phyloP scores from a whole-genome alignment of 1,140 invertebrate species.

The Lepidurus arcticus region DNA sequence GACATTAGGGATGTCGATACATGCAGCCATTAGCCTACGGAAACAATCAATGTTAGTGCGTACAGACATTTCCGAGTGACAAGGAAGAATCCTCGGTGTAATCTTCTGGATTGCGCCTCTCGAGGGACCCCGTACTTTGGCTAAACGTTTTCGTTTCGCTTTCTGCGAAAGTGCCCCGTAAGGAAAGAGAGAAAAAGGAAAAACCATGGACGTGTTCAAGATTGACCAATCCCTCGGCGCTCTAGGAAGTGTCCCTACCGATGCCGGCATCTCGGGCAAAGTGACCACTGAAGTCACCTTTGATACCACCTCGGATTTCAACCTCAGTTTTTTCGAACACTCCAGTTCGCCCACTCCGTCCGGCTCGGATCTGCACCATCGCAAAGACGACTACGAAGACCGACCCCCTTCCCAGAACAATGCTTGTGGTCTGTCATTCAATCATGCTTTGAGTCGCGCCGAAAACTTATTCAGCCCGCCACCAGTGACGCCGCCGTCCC shows the following conservation, averaged over 20 bases:
- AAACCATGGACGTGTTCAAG: conserved; percentile 39
- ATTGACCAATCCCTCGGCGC: conserved; percentile 39
- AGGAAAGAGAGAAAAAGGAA: neutral
- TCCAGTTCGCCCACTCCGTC: conserved; percentile 37
- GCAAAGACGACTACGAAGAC: conserved; percentile 60
- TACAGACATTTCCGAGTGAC: too few species aligned
- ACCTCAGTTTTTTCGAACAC: conserved; percentile 69
- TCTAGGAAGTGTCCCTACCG: conserved; percentile 39
- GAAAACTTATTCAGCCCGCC: conserved; percentile 39
- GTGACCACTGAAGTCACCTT: conserved; percentile 61
- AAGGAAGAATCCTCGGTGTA: too few species aligned
- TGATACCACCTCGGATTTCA: conserved; percentile 67
- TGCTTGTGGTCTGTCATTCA: conserved; percentile 34
- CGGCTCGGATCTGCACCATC: conserved; percentile 39
- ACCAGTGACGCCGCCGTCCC: conserved; percentile 49
- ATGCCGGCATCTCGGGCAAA: conserved; percentile 44
- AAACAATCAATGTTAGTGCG: neutral
- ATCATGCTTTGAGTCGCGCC: conserved; percentile 34
- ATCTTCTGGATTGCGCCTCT: neutral
- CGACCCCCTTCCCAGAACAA: conserved; percentile 34
- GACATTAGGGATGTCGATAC: conserved; percentile 10
- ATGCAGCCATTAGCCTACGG: neutral
- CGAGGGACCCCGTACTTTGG: neutral
- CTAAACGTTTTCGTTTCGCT: neutral
- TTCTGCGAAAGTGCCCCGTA: neutral